Conservation (phyloP, 2,797 vertebrate species). For the Alauda arvensis region DNA sequence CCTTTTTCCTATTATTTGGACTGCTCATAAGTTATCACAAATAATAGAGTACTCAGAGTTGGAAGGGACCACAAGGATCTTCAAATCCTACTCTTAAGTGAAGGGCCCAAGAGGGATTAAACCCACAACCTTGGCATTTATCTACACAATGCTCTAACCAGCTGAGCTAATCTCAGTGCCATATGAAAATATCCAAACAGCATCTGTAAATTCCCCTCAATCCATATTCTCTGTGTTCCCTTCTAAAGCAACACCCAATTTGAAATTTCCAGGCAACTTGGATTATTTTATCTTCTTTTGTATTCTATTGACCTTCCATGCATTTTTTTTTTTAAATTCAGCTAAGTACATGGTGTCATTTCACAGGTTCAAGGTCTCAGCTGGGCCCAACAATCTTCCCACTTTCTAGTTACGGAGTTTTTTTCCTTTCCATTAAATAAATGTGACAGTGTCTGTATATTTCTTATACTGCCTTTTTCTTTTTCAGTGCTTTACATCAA, state of each 20-base stretch:
- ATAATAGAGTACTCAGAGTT: background rate
- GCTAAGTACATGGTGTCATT: background rate
- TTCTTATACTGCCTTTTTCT: background rate
- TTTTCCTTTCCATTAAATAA: background rate
- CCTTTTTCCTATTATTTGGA: background rate
- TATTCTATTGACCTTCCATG: background rate
- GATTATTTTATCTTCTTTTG: background rate
- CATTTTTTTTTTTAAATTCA: background rate
- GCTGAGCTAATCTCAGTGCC: background rate
- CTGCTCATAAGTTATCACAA: background rate
- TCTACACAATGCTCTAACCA: background rate
- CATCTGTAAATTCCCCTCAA: background rate
- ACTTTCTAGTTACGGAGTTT: fast-evolving
- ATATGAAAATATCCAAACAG: background rate
- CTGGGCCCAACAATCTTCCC: background rate
- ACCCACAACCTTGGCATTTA: background rate
- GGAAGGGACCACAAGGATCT: background rate
- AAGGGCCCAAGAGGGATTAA: background rate
- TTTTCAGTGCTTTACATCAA: background rate
- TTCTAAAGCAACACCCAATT: background rate
- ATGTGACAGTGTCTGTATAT: background rate
- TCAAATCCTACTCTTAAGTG: background rate
- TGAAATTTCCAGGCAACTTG: background rate
- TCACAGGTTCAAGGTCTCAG: background rate
- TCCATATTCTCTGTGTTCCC: background rate